Percentiles rank a stretch among this genome's conserved stretches.
Evolutionary conservation across 2,797 vertebrate genomes (phyloP).

Genomic region (Triplophysa yarkandensis): DNA sequence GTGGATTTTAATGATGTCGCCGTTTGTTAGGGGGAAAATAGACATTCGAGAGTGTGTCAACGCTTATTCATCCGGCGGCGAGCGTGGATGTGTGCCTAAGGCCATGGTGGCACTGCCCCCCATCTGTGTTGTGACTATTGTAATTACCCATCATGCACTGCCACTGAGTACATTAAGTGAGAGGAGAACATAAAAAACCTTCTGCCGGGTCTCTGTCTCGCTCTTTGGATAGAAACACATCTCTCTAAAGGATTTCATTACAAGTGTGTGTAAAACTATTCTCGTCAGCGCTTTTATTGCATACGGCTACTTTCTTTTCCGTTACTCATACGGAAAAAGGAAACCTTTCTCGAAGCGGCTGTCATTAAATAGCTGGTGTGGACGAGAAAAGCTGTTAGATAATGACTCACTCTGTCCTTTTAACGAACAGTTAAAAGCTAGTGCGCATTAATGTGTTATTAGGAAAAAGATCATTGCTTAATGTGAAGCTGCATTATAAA

Average conservation of each 20-base stretch:
- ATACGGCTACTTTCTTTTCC: constrained; percentile 19
- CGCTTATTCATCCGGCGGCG: constrained; percentile 37
- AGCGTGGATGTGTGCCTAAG: constrained; percentile 40
- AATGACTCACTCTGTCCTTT: constrained; percentile 17
- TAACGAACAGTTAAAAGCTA: constrained; percentile 31
- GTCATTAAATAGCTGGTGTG: constrained; percentile 20
- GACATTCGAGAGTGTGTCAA: constrained; percentile 47
- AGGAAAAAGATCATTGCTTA: neutral
- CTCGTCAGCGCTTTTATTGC: constrained; percentile 33
- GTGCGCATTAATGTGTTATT: neutral
- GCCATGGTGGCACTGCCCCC: constrained; percentile 64
- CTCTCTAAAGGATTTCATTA: constrained; percentile 41
- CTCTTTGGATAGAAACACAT: constrained; percentile 20
- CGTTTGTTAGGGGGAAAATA: constrained; percentile 43
- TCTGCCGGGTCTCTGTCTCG: constrained; percentile 28
- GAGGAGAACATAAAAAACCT: constrained; percentile 43
- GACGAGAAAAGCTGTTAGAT: constrained; percentile 20
- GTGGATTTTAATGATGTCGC: constrained; percentile 45
- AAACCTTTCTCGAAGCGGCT: neutral
- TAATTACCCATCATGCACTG: constrained; percentile 74
- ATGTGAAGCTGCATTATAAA: neutral
- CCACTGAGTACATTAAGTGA: constrained; percentile 53
- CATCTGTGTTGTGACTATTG: constrained; percentile 76
- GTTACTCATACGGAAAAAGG: constrained; percentile 4
- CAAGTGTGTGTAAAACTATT: constrained; percentile 37